A percentile compares a stretch with the other conserved stretches of the same genome.
phyloP scores from a whole-genome alignment of 2,113 vertebrate genomes.

The Engraulis encrasicolus region DNA sequence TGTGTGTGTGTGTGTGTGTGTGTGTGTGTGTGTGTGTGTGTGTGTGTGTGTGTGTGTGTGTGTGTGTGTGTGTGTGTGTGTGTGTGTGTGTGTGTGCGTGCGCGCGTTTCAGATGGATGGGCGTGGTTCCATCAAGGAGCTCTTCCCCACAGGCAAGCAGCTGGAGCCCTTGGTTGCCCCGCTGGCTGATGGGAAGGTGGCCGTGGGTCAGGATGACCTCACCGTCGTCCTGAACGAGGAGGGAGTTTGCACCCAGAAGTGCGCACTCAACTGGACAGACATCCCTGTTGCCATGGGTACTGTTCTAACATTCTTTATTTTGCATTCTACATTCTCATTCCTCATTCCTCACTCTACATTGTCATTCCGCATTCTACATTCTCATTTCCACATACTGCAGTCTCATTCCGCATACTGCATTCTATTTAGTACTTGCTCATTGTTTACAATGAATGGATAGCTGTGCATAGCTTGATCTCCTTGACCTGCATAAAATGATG shows the following conservation, averaged over 20 bases:
- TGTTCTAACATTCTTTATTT: not conserved
- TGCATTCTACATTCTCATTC: too few species aligned
- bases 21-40: too few species aligned
- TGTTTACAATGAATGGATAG: too few species aligned
- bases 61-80: too few species aligned
- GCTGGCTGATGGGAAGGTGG: slow-evolving; percentile 94
- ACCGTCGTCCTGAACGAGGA: slow-evolving; percentile 97
- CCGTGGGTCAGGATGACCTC: slow-evolving; percentile 95
- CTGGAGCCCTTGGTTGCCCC: slow-evolving; percentile 93
- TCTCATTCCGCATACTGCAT: too few species aligned
- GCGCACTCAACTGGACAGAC: slow-evolving; percentile 97
- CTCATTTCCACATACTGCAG: too few species aligned
- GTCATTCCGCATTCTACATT: too few species aligned
- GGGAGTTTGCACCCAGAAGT: slow-evolving; percentile 93
- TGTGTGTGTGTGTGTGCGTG: not conserved
- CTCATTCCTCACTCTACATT: too few species aligned
- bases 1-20: too few species aligned
- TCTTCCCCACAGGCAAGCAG: slow-evolving; percentile 98
- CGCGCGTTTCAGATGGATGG: slow-evolving; percentile 88
- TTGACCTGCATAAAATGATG: not conserved
- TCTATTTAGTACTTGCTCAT: too few species aligned
- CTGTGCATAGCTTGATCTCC: not conserved
- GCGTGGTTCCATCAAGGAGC: slow-evolving; percentile 93
- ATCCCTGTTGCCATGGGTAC: slow-evolving; percentile 97
- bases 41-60: too few species aligned